A percentile compares a stretch with the other conserved stretches of the same genome.
phyloP scores from a whole-genome alignment of 2,797 vertebrate genomes.

The Cottoperca gobio region DNA sequence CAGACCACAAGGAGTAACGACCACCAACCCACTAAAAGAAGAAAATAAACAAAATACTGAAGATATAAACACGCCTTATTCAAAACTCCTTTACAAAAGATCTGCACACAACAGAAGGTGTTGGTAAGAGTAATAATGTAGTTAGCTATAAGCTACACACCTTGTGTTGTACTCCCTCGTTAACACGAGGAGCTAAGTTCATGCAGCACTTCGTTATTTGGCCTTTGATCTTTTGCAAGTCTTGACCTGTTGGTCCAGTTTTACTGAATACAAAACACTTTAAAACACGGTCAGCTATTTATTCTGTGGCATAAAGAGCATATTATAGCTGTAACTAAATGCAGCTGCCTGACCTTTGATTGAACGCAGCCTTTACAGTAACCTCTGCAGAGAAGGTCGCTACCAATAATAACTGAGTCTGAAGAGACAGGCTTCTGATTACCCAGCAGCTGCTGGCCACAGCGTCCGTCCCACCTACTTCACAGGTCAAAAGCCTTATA shows the following conservation, averaged over 20 bases:
- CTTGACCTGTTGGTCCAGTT: neutral
- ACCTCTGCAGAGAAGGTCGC: constrained; percentile 90
- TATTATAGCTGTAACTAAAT: constrained; percentile 60
- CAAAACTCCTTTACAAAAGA: neutral
- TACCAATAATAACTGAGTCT: constrained; percentile 89
- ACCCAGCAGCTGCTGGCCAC: constrained; percentile 85
- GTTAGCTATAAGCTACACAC: neutral
- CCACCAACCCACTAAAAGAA: constrained; percentile 95
- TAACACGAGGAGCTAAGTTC: no score
- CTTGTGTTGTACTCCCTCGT: neutral
- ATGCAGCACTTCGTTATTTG: no score
- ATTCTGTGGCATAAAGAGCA: constrained; percentile 51
- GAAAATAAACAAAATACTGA: constrained; percentile 6
- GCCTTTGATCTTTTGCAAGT: no score
- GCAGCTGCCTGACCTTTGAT: constrained; percentile 80
- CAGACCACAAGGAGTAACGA: constrained; percentile 97
- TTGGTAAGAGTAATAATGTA: neutral
- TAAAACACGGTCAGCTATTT: constrained; percentile 6
- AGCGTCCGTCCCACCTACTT: constrained; percentile 73
- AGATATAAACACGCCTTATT: neutral
- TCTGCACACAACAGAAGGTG: neutral
- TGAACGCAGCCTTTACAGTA: constrained; percentile 69
- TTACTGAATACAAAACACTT: neutral
- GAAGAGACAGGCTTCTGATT: constrained; percentile 84
- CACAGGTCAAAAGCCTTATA: constrained; percentile 80